Percentiles rank a stretch among this genome's conserved stretches.
Conservation (phyloP, 2,797 vertebrate genomes). For the Hylomyscus alleni region DNA sequence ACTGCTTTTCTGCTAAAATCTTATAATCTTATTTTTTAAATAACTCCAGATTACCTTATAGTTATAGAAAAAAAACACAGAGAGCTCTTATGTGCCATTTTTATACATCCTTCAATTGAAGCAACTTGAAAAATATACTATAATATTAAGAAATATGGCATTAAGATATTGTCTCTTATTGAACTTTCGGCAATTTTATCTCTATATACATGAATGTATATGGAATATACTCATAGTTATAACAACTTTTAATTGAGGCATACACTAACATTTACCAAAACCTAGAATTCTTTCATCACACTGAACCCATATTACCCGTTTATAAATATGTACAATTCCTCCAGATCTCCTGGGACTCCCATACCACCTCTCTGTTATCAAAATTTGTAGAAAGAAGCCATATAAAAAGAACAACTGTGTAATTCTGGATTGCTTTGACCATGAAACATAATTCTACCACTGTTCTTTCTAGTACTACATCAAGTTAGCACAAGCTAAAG, state of each 20-base stretch:
- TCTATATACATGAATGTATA: background rate
- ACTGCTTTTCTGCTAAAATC: background rate
- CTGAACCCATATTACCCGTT: background rate
- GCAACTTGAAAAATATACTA: background rate
- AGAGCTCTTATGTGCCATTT: background rate
- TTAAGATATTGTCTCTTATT: background rate
- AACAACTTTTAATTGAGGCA: background rate
- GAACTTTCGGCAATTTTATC: background rate
- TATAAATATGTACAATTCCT: background rate
- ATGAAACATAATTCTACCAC: background rate
- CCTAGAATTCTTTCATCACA: background rate
- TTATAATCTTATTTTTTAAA: background rate
- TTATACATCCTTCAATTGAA: background rate
- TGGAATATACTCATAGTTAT: background rate
- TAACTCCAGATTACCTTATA: background rate
- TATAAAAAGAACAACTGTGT: background rate
- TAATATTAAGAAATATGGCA: background rate
- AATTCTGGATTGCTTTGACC: background rate
- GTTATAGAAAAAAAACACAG: background rate
- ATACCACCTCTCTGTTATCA: background rate
- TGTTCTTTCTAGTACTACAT: background rate
- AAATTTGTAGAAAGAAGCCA: background rate
- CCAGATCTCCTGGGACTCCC: background rate
- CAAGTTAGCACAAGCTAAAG: background rate
- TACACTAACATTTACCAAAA: background rate